Evolutionary conservation across 2,888 invertebrate genomes (phyloP), one percentile per base, ranked within the genome.

Genomic region (Drosophila nr. perissopoda): DNA sequence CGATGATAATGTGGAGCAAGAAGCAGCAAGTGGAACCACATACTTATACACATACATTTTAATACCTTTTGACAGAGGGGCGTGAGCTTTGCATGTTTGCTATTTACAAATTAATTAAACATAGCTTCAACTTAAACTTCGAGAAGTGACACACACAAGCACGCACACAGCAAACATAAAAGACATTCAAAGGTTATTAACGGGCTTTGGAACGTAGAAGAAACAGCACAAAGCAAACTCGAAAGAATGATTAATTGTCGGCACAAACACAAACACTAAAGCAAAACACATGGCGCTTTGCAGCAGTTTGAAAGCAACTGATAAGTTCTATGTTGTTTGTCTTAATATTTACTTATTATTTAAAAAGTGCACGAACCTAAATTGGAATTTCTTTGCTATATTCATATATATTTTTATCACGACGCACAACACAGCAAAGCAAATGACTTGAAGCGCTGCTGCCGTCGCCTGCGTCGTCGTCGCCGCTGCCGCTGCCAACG

Each of bases 101-200:
- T 66, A 60, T 72, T 78, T 76, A 72, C 62, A 69, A 72, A 52
- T 72, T 49, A 70, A 70, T 78, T 78, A 74, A 73, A 58, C 25
- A 48, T 59, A 45, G 76, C 59, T 72, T 62, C 13, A 49, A 38
- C 48, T 65, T 36, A 51, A 51, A 62, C 40, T 63, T 54, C 25
- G 29, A 61, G 36, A 13, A 54, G 42, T 42, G 42, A 34, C 53
- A 53, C 68, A 33, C 21, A 51, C 11, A 54, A 5, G 33, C 38
- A 57, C 31, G 56, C 18, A 57, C n/a, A 40, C 4, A 25, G 56
- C 13, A 58, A 16, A 45, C 13, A 52, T 18, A 56, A 34, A 71
- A 82, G 67, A 40, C 69, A 64, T 86, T 86, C 75, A 75, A 71
- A 80, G 83, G 83, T 83, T 88, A 86, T 78, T 73, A 83, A 64